Conservation (phyloP, 1,140 invertebrate genomes). For the Pachypsylla venusta region DNA sequence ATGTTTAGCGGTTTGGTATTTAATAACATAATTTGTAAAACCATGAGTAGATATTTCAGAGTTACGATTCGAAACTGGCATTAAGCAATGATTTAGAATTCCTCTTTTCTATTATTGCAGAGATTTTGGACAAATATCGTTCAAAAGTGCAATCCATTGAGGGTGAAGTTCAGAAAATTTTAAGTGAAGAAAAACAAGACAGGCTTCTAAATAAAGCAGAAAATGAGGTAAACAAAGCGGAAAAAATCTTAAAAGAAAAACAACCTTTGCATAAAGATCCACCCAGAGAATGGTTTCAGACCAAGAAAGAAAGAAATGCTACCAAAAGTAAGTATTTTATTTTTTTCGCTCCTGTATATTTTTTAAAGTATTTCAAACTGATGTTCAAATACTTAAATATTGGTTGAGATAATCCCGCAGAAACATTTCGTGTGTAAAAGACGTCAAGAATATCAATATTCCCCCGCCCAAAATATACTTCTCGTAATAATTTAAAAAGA, state of each 20-base stretch:
- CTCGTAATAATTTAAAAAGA: too few relatives aligned
- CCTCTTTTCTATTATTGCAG: slow-evolving; percentile 33
- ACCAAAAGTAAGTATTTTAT: slow-evolving; percentile 46
- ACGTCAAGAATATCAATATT: too few relatives aligned
- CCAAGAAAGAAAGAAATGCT: slow-evolving; percentile 55
- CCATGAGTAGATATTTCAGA: too few relatives aligned
- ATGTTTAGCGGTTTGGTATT: too few relatives aligned
- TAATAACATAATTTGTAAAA: too few relatives aligned
- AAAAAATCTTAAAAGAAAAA: slow-evolving; percentile 50
- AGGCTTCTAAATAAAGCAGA: slow-evolving; percentile 67
- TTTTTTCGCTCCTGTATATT: not conserved
- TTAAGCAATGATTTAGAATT: too few relatives aligned
- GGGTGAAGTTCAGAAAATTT: slow-evolving; percentile 58
- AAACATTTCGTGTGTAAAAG: too few relatives aligned
- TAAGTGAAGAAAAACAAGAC: slow-evolving; percentile 73
- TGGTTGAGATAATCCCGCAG: too few relatives aligned
- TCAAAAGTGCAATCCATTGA: slow-evolving; percentile 55
- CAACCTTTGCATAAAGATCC: slow-evolving; percentile 26
- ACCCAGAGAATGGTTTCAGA: slow-evolving; percentile 74
- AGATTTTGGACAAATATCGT: slow-evolving; percentile 78
- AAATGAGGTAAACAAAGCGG: slow-evolving; percentile 62
- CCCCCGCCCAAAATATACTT: too few relatives aligned
- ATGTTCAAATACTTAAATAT: too few relatives aligned
- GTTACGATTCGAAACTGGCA: too few relatives aligned
- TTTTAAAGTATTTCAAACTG: not conserved